phyloP scores from a whole-genome alignment of 2,888 invertebrate species.

The Drosophila rellima region DNA sequence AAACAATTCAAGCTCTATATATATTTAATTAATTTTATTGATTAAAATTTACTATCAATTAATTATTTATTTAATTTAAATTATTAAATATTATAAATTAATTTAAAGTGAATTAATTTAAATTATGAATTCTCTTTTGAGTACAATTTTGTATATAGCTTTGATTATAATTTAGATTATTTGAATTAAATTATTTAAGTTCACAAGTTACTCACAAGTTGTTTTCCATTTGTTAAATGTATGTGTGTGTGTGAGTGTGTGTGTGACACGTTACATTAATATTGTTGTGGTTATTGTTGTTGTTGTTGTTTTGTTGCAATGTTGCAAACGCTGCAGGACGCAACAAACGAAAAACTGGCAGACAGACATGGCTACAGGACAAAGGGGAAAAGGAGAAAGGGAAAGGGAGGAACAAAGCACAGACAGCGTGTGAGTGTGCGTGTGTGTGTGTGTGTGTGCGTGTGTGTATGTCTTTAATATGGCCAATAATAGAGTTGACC shows the following conservation, averaged over 20 bases:
- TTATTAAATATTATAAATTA: no score
- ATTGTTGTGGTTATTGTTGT: constrained; percentile 20
- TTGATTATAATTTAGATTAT: no score
- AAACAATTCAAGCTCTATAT: no score
- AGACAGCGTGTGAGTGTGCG: neutral
- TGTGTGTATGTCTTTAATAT: constrained; percentile 33
- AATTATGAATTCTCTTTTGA: no score
- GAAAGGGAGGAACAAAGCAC: neutral
- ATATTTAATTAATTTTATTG: no score
- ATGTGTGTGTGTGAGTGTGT: neutral
- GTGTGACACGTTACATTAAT: constrained; percentile 32
- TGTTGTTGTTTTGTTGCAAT: constrained; percentile 3
- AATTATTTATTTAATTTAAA: no score
- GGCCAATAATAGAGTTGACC: constrained; percentile 57
- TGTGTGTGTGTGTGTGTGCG: neutral
- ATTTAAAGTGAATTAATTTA: no score
- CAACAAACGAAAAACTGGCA: constrained; percentile 12
- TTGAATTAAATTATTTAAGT: neutral
- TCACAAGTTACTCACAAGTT: constrained; percentile 1
- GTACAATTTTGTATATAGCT: no score
- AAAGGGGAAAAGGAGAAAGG: neutral
- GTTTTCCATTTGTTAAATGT: neutral
- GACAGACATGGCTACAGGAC: neutral
- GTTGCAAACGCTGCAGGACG: constrained; percentile 12
- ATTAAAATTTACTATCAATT: no score